phyloP scores from a whole-genome alignment of 1,140 invertebrate species.

The Steinernema feltiae region DNA sequence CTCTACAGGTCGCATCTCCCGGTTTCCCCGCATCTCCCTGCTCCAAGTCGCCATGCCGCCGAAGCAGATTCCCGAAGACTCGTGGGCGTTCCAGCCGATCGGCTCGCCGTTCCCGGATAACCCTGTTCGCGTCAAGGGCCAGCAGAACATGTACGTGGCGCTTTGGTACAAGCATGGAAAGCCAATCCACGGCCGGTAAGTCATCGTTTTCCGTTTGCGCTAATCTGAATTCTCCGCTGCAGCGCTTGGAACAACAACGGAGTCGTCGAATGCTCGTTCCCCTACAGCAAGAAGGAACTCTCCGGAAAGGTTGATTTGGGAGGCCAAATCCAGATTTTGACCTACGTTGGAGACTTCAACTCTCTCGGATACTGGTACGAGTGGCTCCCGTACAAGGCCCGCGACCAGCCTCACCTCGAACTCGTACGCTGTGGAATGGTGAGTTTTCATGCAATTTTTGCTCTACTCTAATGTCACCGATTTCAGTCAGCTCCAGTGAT shows the following conservation, averaged over 20 bases:
- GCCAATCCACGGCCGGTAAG: slow-evolving; percentile 29
- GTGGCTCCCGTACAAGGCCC: slow-evolving; percentile 51
- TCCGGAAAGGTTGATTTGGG: slow-evolving; percentile 15
- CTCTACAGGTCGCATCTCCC: neutral
- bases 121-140: slow-evolving; percentile 21
- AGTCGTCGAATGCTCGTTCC: slow-evolving; percentile 33
- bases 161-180: slow-evolving; percentile 38
- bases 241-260: slow-evolving; percentile 36
- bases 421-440: slow-evolving; percentile 11
- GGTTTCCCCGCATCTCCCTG: neutral
- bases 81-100: slow-evolving; percentile 36
- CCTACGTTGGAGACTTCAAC: slow-evolving; percentile 49
- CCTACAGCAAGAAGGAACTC: slow-evolving; percentile 25
- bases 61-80: neutral
- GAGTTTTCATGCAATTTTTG: slow-evolving; percentile 27
- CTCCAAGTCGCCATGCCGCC: neutral
- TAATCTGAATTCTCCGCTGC: neutral
- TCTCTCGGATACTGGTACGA: slow-evolving; percentile 49
- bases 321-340: slow-evolving; percentile 37
- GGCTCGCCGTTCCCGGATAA: slow-evolving; percentile 32
- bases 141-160: slow-evolving; percentile 31
- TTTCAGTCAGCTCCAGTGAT: slow-evolving; percentile 27
- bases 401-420: slow-evolving; percentile 24
- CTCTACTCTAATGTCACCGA: no score
- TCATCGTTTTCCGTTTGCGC: neutral